These are phyloP conservation scores for Hydropsyche betteni DNA, from an alignment of 2,888 invertebrate genomes.

Conservation along the genomic window DNA sequence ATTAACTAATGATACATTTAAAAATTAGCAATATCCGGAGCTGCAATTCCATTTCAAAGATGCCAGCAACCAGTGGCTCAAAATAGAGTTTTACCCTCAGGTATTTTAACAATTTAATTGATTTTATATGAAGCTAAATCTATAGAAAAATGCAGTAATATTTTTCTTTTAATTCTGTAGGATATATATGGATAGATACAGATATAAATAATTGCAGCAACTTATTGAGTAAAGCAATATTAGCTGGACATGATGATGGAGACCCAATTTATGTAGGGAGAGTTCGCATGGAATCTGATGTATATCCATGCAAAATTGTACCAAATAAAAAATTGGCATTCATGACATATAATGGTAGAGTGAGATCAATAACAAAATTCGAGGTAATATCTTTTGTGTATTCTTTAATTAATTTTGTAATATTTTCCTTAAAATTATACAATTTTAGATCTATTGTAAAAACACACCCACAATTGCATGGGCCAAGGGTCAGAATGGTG, in stretches of 20 bases:
- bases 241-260: constrained; percentile 62
- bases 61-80: background rate
- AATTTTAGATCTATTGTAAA: constrained; percentile 53
- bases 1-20: too few relatives aligned
- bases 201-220: constrained; percentile 56
- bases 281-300: constrained; percentile 60
- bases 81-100: too few relatives aligned
- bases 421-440: constrained; percentile 38
- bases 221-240: constrained; percentile 57
- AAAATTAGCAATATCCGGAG: background rate
- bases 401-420: too few relatives aligned
- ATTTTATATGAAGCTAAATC: too few relatives aligned
- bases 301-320: constrained; percentile 62
- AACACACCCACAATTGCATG: constrained; percentile 56
- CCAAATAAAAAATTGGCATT: constrained; percentile 60
- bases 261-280: constrained; percentile 63
- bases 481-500: constrained; percentile 65
- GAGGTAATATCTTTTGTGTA: constrained; percentile 56
- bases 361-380: constrained; percentile 62
- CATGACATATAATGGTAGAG: constrained; percentile 59
- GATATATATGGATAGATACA: constrained; percentile 57
- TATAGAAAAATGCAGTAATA: too few relatives aligned
- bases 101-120: too few relatives aligned
- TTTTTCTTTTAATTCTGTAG: background rate
- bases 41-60: background rate